phyloP scores from a whole-genome alignment of 2,797 vertebrate genomes.

The Helostoma temminkii region DNA sequence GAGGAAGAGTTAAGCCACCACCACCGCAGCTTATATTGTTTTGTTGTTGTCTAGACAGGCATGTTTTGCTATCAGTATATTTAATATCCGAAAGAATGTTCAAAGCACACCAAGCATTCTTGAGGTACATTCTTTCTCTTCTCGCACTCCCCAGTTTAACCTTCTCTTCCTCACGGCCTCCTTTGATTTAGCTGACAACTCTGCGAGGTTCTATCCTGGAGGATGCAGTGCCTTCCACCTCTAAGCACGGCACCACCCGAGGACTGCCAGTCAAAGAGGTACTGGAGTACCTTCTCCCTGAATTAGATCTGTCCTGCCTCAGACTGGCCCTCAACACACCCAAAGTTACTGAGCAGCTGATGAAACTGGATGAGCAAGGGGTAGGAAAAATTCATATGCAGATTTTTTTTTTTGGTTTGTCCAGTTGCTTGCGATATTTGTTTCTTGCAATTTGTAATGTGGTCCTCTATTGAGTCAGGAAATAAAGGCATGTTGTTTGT shows the following conservation, averaged over 20 bases:
- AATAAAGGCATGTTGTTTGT: not conserved
- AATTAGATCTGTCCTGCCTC: slow-evolving; percentile 93
- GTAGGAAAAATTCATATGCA: slow-evolving; percentile 71
- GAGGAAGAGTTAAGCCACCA: slow-evolving; percentile 23
- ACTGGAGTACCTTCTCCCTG: slow-evolving; percentile 92
- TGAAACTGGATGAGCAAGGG: slow-evolving; percentile 98
- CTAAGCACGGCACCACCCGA: slow-evolving; percentile 92
- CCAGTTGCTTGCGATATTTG: not conserved
- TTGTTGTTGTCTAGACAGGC: slow-evolving; percentile 7
- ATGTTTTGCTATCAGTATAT: slow-evolving; percentile 47
- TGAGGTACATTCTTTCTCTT: slow-evolving; percentile 40
- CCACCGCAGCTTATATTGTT: not conserved
- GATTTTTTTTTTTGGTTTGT: not conserved
- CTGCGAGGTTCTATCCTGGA: slow-evolving; percentile 93
- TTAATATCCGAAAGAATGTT: slow-evolving; percentile 47
- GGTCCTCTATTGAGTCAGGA: not conserved
- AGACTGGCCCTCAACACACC: slow-evolving; percentile 95
- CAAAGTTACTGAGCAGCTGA: slow-evolving; percentile 96
- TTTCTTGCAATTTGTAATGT: not conserved
- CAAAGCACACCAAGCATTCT: slow-evolving; percentile 57
- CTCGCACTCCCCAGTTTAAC: slow-evolving; percentile 34
- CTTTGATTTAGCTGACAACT: slow-evolving; percentile 88
- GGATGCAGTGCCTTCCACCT: slow-evolving; percentile 93
- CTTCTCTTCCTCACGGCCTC: slow-evolving; percentile 15
- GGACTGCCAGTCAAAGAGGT: slow-evolving; percentile 96